Evolutionary conservation across 2,888 invertebrate species (phyloP), one percentile per base, ranked within the genome.

Genomic region (Patella depressa): DNA sequence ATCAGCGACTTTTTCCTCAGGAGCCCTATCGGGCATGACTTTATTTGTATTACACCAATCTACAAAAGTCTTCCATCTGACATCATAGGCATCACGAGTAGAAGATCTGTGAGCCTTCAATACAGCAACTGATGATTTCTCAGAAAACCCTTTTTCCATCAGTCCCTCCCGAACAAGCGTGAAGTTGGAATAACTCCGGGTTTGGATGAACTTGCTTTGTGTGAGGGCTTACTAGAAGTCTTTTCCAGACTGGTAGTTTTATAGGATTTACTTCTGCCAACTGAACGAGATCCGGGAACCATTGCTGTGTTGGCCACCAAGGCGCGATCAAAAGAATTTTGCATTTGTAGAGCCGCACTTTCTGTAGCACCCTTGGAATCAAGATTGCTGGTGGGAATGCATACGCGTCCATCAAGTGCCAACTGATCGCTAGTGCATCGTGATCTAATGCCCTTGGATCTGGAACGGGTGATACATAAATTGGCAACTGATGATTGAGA

Each of bases 181-280:
- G 59, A n/a, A 59, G 59, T 7, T 17, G 59, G 7, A 59, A 19
- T 59, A 59, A n/a, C 71, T 71, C 71, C 29, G 53, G 29, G 15
- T 71, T 71, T 71, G 29, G 71, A 29, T 71, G 29, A 24, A 34
- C 17, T 15, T 24, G 71, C n/a, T 53, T 71, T n/a, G 71, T 45
- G 34, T 71, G 29, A 29, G 72, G 72, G n/a, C 53, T n/a, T n/a
- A 72, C 12, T 29, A 72, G 15, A 34, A 72, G 72, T 29, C 34
- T n/a, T 53, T 72, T 72, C 72, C 72, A 72, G 11, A 24, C 45
- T 19, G 72, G 72, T 34, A 72, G 45, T 15, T 72, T 72, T 53
- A 72, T 11, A 72, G 72, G 72, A 29, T 12, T 17, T 15, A 29
- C 24, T 59, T 59, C 59, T 59, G 59, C 59, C 3, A 59, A 3